phyloP scores from a whole-genome alignment of 2,797 vertebrate species.

The Sternarchorhynchus goeldii region DNA sequence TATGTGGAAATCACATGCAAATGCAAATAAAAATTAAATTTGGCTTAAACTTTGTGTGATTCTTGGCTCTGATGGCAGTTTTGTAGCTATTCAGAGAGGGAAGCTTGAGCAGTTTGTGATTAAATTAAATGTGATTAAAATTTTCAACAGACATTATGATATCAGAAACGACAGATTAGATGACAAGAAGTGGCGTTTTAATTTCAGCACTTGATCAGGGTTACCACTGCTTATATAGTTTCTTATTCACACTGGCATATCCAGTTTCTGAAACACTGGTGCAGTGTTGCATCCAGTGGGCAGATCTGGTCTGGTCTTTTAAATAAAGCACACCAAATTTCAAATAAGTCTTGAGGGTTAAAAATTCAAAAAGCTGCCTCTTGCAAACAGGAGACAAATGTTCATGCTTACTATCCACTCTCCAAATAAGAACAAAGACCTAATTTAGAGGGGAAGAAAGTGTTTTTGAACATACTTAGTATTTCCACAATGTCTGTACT shows the following conservation, averaged over 20 bases:
- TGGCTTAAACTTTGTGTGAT: no score
- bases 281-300: slow-evolving; percentile 38
- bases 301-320: slow-evolving; percentile 22
- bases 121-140: no score
- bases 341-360: slow-evolving; percentile 55
- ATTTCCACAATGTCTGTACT: slow-evolving; percentile 62
- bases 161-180: neutral
- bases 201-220: slow-evolving; percentile 16
- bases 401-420: slow-evolving; percentile 60
- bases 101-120: no score
- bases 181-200: neutral
- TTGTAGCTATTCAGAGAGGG: no score
- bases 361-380: slow-evolving; percentile 67
- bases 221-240: slow-evolving; percentile 25
- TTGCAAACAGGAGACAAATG: slow-evolving; percentile 51
- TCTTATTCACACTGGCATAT: slow-evolving; percentile 7
- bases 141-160: neutral
- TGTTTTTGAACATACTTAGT: slow-evolving; percentile 66
- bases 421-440: slow-evolving; percentile 69
- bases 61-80: no score
- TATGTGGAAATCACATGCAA: no score
- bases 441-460: slow-evolving; percentile 66
- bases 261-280: slow-evolving; percentile 28
- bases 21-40: no score
- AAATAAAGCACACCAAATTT: slow-evolving; percentile 30